Base-by-base conservation (phyloP, 2,113 vertebrate species). In the Paramisgurnus dabryanus region DNA sequence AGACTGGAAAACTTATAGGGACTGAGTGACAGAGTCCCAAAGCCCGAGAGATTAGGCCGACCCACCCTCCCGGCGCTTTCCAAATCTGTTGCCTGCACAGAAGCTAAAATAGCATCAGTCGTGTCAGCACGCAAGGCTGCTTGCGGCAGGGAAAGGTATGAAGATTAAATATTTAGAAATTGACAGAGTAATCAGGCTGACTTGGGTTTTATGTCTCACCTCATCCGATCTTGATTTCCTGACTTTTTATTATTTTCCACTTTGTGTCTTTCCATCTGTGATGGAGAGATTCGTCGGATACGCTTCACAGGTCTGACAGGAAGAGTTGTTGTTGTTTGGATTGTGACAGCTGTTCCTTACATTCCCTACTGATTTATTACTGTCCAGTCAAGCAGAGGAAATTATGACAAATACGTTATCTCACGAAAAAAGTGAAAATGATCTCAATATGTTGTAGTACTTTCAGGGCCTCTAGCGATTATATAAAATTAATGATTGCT, bases 121-220 rank as follows among this genome's bases (percentile, higher is more conserved):
- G 12, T 75, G 79, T 87, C 86, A 83, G 86, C 85, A 86, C 7
- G 55, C 81, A 83, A 57, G 7, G 55, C 65, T 76, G 65, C 76
- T 70, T 71, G 47, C 60, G 17, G 76, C 77, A 61, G 57, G 61
- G 53, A 76, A 83, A 78, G 67, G 71, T 67, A 76, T 64, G 53
- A 78, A 80, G 73, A 79, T 84, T 70, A 76, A 81, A 85, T 63
- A 76, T 79, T 47, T 74, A 68, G 4, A 80, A 82, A 85, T 75
- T 64, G 79, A 87, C 60, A 53, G 73, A 65, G 75, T 61, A 53
- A 72, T 57, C 50, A 70, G 49, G 65, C 41, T 67, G 76, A 79
- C 67, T 64, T 17, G 4, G 12, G 17, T 7, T 71, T 34, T 61
- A 40, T 76, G 64, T 60, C 47, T 75, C 66, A 65, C 17, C 15